Evolutionary conservation across 2,113 vertebrate genomes (phyloP).

Genomic region (human (Homo sapiens)): GRCh38 chr6:131075001-131075500

Average conservation of each 20-base stretch:
- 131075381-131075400: neutral
- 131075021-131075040: too few species aligned
- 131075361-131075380: neutral
- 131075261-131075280: neutral
- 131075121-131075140: too few species aligned
- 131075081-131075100: too few species aligned
- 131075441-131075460: neutral
- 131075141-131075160: too few species aligned
- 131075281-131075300: neutral
- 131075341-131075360: neutral
- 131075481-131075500: neutral
- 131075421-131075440: neutral
- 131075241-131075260: neutral
- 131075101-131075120: too few species aligned
- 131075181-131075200: neutral
- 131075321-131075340: neutral
- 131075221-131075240: neutral
- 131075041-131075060: too few species aligned
- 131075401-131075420: neutral
- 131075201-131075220: neutral
- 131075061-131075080: too few species aligned
- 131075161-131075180: neutral
- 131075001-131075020: too few species aligned
- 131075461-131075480: neutral
- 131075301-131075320: neutral